These are phyloP conservation scores for Rotaria socialis DNA, from an alignment of 2,888 invertebrate genomes.

Conservation along the genomic window DNA sequence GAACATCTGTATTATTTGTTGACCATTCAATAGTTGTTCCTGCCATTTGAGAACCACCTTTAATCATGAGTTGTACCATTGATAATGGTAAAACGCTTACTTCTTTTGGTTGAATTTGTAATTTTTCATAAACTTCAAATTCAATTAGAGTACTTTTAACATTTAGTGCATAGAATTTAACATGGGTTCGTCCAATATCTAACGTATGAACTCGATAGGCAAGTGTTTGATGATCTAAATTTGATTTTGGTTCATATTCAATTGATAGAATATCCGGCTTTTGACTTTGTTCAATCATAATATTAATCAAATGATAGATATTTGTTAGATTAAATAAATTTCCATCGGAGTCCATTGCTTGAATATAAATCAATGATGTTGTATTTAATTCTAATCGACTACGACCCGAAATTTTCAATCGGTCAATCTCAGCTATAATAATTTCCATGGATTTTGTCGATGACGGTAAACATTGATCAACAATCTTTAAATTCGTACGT, in stretches of 20 bases:
- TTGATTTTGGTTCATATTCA: constrained; percentile 33
- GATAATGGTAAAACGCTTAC: constrained; percentile 22
- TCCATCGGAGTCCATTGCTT: not conserved
- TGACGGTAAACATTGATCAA: constrained; percentile 32
- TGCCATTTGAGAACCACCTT: not conserved
- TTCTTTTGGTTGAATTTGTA: not conserved
- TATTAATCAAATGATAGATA: constrained; percentile 13
- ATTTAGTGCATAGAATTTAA: not conserved
- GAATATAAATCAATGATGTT: not conserved
- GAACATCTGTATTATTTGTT: constrained; percentile 17
- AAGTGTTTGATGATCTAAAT: not conserved
- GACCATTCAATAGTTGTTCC: constrained; percentile 32
- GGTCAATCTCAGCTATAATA: not conserved
- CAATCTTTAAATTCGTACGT: not conserved
- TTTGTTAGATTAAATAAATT: constrained; percentile 23
- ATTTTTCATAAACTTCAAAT: constrained; percentile 30
- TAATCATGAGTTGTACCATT: not conserved
- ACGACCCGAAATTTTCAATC: not conserved
- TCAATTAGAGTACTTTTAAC: not conserved
- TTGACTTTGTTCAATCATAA: not conserved
- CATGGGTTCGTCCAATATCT: constrained; percentile 8
- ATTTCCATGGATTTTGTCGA: not conserved
- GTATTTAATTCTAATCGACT: constrained; percentile 25
- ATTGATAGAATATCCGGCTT: not conserved
- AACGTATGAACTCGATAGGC: not conserved